These are phyloP conservation scores for Eubasilissa splendida DNA, from an alignment of 2,888 invertebrate genomes.

Conservation along the genomic window DNA sequence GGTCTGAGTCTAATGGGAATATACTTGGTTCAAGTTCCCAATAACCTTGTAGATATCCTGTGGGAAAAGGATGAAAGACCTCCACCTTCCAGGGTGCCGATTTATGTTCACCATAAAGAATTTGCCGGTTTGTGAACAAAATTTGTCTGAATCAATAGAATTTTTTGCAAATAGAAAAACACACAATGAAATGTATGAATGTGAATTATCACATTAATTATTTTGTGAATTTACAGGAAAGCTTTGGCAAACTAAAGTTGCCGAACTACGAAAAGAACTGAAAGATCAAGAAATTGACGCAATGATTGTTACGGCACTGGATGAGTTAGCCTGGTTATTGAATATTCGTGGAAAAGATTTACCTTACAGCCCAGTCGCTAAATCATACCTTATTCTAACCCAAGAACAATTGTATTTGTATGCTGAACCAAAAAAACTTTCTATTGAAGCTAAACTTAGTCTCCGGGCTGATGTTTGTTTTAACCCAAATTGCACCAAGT, in stretches of 20 bases:
- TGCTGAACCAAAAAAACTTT: conserved; percentile 78
- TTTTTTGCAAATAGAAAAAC: too few relatives aligned
- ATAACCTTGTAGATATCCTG: conserved; percentile 83
- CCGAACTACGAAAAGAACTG: conserved; percentile 77
- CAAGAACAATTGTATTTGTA: conserved; percentile 79
- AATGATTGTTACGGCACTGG: conserved; percentile 87
- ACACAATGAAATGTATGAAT: too few relatives aligned
- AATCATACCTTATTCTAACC: conserved; percentile 82
- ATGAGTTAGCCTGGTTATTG: conserved; percentile 91
- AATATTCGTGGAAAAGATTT: conserved; percentile 91
- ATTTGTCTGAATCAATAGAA: too few relatives aligned
- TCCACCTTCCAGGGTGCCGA: conserved; percentile 74
- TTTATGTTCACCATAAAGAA: conserved; percentile 75
- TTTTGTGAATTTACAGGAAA: conserved; percentile 69
- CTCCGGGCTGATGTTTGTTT: conserved; percentile 74
- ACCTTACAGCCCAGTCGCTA: conserved; percentile 85
- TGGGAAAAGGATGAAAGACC: conserved; percentile 80
- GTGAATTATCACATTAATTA: not conserved
- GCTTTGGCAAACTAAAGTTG: conserved; percentile 84
- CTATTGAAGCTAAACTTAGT: conserved; percentile 70
- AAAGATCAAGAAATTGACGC: conserved; percentile 78
- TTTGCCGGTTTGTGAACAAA: conserved; percentile 70
- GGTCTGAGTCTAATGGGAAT: conserved; percentile 71
- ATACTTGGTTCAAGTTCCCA: conserved; percentile 72
- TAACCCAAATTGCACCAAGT: conserved; percentile 77